Evolutionary conservation across 1,140 invertebrate species (phyloP).

Genomic region (Globodera ellingtonae): DNA sequence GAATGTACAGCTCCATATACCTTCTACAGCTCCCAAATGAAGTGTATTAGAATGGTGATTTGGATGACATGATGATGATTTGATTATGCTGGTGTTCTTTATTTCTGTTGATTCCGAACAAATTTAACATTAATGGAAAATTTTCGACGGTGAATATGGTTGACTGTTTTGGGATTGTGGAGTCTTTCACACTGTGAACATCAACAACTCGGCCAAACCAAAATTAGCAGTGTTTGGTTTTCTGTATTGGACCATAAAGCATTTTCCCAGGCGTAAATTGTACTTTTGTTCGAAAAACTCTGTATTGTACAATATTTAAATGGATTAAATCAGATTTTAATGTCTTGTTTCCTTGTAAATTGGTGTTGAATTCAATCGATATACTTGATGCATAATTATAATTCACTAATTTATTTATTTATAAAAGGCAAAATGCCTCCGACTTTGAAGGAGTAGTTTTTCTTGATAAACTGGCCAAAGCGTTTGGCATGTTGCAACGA

Average conservation of each 20-base stretch:
- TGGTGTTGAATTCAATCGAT: too few species aligned
- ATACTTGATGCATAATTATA: neutral
- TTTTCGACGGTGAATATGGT: too few species aligned
- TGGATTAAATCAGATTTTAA: too few species aligned
- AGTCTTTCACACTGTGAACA: too few species aligned
- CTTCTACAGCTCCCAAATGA: constrained; percentile 10
- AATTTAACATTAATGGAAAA: neutral
- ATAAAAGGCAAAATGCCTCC: constrained; percentile 11
- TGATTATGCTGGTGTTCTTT: neutral
- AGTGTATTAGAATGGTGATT: too few species aligned
- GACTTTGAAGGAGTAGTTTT: constrained; percentile 46
- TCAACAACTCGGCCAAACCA: too few species aligned
- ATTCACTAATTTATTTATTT: neutral
- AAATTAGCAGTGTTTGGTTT: neutral
- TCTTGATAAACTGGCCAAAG: constrained; percentile 47
- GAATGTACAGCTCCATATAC: constrained; percentile 32
- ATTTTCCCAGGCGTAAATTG: neutral
- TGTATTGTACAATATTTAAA: too few species aligned
- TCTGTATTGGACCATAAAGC: too few species aligned
- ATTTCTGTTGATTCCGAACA: constrained; percentile 1
- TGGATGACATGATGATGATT: too few species aligned
- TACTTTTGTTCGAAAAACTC: too few species aligned
- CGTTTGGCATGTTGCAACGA: constrained; percentile 37
- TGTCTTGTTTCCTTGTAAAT: too few species aligned
- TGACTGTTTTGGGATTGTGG: too few species aligned